Percentiles rank a stretch among this genome's conserved stretches.
Conservation (phyloP, 2,113 vertebrate genomes). For the Thalassoma bifasciatum region DNA sequence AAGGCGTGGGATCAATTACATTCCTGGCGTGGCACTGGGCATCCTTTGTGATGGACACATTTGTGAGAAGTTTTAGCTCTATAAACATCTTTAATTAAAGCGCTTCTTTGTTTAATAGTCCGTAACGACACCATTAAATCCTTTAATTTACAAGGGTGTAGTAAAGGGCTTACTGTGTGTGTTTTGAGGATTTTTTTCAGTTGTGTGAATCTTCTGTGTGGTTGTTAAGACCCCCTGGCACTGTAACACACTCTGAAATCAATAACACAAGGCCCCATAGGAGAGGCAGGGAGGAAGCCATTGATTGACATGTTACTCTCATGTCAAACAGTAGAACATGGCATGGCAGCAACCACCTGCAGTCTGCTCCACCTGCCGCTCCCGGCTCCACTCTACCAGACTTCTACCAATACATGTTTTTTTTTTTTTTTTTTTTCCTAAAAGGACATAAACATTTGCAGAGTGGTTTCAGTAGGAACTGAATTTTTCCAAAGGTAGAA, state of each 20-base stretch:
- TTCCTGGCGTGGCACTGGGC: slow-evolving; percentile 10
- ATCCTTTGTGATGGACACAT: slow-evolving; percentile 17
- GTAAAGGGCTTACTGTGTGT: slow-evolving; percentile 27
- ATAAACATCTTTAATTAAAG: slow-evolving; percentile 10
- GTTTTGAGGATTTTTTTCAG: slow-evolving; percentile 42
- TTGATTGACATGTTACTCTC: slow-evolving; percentile 81
- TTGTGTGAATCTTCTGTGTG: slow-evolving; percentile 58
- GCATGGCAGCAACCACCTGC: slow-evolving; percentile 78
- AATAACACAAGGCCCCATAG: slow-evolving; percentile 78
- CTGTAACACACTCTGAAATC: slow-evolving; percentile 79
- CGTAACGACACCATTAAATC: slow-evolving; percentile 21
- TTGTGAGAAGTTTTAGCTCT: slow-evolving; percentile 1
- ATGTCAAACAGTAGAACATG: slow-evolving; percentile 80
- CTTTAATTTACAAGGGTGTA: slow-evolving; percentile 8
- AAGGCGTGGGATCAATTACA: slow-evolving; percentile 28
- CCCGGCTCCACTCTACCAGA: slow-evolving; percentile 46
- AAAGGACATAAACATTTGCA: neutral
- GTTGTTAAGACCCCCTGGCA: slow-evolving; percentile 72
- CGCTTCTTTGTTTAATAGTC: slow-evolving; percentile 11
- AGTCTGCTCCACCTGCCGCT: slow-evolving; percentile 70
- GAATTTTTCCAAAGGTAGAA: neutral
- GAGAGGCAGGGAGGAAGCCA: slow-evolving; percentile 78
- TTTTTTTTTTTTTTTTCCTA: slow-evolving; percentile 9
- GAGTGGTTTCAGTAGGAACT: neutral
- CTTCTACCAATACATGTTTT: slow-evolving; percentile 5